Conservation (phyloP, 2,113 vertebrate species). For the Narcine bancroftii region DNA sequence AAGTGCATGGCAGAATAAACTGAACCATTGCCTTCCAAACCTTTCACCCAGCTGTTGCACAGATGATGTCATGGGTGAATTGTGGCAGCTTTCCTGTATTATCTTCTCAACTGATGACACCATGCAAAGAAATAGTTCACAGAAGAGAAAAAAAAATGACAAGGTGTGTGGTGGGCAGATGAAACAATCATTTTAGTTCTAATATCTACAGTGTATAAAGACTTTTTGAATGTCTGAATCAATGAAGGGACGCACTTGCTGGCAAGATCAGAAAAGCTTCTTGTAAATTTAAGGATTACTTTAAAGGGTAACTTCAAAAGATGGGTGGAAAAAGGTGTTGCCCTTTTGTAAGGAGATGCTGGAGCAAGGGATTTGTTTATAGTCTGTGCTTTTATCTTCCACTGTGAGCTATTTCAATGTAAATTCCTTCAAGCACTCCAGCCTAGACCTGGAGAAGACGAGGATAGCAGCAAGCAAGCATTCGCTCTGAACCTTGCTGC, state of each 20-base stretch:
- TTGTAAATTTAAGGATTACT: background rate
- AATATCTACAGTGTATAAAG: background rate
- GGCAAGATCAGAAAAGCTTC: background rate
- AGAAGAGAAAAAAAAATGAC: background rate
- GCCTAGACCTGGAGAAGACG: conserved; percentile 29
- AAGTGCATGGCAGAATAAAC: background rate
- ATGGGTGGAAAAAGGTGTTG: conserved; percentile 26
- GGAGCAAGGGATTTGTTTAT: conserved; percentile 31
- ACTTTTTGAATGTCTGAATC: background rate
- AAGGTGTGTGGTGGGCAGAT: background rate
- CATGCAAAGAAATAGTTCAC: background rate
- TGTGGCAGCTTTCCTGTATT: background rate
- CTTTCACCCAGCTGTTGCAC: background rate
- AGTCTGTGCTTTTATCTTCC: conserved; percentile 37
- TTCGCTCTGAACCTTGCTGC: conserved; percentile 40
- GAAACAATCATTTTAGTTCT: background rate
- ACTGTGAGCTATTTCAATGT: conserved; percentile 40
- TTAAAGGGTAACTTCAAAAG: conserved; percentile 30
- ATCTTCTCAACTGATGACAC: background rate
- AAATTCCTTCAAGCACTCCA: conserved; percentile 39
- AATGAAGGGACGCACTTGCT: background rate
- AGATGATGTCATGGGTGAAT: background rate
- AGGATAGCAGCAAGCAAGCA: conserved; percentile 37
- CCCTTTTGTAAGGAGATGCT: conserved; percentile 23
- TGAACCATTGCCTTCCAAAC: background rate